Evolutionary conservation across 2,113 vertebrate genomes (phyloP).

Genomic region (Okapia johnstoni): DNA sequence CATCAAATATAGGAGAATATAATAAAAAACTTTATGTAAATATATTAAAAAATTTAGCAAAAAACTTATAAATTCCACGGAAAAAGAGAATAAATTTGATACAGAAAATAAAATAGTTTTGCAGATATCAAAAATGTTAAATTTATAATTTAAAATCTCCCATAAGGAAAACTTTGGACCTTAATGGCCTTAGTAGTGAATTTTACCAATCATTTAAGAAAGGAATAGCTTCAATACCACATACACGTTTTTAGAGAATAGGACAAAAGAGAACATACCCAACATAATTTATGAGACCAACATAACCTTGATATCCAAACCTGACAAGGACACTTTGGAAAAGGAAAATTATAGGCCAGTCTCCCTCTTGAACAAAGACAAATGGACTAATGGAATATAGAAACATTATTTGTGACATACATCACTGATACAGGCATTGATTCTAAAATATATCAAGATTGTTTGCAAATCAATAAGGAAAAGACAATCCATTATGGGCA

Average conservation of each 20-base stretch:
- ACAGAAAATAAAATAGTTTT: not conserved
- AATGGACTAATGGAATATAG: not conserved
- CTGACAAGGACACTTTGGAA: not conserved
- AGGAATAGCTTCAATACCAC: not conserved
- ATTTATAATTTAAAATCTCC: not conserved
- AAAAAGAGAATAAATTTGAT: not conserved
- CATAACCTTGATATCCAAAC: not conserved
- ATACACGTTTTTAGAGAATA: not conserved
- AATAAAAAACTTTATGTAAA: not conserved
- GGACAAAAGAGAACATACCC: not conserved
- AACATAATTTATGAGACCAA: not conserved
- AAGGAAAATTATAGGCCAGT: not conserved
- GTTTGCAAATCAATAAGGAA: not conserved
- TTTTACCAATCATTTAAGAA: not conserved
- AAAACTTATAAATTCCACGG: not conserved
- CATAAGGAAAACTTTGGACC: not conserved
- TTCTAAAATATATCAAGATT: not conserved
- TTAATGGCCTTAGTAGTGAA: not conserved
- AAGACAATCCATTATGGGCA: not conserved
- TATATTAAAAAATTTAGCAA: not conserved
- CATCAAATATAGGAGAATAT: not conserved
- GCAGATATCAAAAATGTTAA: not conserved
- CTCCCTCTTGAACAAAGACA: not conserved
- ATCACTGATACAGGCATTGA: not conserved
- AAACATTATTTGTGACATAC: not conserved